Percentiles rank a stretch among this genome's conserved stretches.
These are phyloP conservation scores for Chascanopsetta lugubris DNA, from an alignment of 2,113 vertebrate genomes.

Conservation along the genomic window DNA sequence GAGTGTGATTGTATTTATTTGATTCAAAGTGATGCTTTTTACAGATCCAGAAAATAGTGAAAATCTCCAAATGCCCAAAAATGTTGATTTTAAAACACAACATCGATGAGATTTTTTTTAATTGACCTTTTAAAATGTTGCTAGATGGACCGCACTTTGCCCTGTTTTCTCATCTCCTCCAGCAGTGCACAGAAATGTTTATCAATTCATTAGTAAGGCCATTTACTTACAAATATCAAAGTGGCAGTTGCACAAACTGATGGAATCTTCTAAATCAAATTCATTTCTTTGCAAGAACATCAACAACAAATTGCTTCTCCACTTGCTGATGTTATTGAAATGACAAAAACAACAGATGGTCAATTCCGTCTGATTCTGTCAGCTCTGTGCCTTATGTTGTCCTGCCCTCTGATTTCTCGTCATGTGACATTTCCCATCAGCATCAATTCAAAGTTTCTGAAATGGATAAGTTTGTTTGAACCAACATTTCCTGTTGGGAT, in stretches of 20 bases:
- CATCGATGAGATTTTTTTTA: too few species aligned
- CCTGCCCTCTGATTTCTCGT: background rate
- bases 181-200: background rate
- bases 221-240: background rate
- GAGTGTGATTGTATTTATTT: background rate
- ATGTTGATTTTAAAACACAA: too few species aligned
- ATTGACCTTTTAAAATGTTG: fast-evolving
- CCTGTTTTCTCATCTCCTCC: slow-evolving; percentile 5
- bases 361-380: background rate
- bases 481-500: background rate
- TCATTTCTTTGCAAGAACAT: background rate
- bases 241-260: slow-evolving; percentile 11
- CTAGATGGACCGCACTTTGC: background rate
- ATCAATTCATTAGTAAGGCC: background rate
- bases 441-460: too few species aligned
- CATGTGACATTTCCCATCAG: background rate
- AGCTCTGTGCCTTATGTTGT: slow-evolving; percentile 2
- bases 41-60: background rate
- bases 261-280: background rate
- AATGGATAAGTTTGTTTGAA: background rate
- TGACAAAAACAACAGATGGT: background rate
- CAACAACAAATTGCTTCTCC: too few species aligned
- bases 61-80: slow-evolving; percentile 1
- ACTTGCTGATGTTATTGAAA: background rate
- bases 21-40: background rate